These are phyloP conservation scores for Augochlorella aurata DNA, from an alignment of 2,888 invertebrate genomes.

Conservation along the genomic window DNA sequence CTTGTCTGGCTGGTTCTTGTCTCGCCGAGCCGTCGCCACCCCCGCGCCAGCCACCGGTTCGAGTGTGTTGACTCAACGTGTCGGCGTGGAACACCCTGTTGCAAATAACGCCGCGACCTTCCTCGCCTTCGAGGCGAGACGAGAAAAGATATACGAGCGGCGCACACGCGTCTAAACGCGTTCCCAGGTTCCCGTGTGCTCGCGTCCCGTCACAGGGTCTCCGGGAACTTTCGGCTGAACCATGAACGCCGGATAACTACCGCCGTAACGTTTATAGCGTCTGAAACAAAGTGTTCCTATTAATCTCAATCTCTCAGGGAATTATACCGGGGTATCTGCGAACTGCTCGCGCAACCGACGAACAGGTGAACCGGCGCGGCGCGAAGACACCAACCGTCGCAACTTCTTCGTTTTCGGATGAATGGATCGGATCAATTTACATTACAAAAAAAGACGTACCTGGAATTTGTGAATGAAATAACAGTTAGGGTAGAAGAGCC, in stretches of 20 bases:
- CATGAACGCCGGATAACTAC: constrained; percentile 19
- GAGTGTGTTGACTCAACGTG: constrained; percentile 35
- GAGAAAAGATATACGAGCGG: constrained; percentile 29
- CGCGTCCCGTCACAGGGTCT: neutral
- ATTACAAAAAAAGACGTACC: too few relatives aligned
- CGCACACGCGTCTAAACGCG: neutral
- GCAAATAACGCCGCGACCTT: constrained; percentile 56
- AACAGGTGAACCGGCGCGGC: neutral
- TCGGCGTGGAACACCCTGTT: constrained; percentile 54
- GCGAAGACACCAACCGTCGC: neutral
- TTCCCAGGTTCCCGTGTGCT: neutral
- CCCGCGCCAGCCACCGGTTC: neutral
- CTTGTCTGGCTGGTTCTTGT: neutral
- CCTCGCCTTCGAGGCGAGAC: constrained; percentile 39
- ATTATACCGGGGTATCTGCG: constrained; percentile 2
- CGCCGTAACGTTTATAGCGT: constrained; percentile 19
- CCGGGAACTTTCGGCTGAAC: constrained; percentile 14
- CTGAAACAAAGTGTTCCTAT: constrained; percentile 12
- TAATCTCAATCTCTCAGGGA: constrained; percentile 14
- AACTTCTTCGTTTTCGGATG: neutral
- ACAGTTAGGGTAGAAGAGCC: too few relatives aligned
- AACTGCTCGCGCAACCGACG: neutral
- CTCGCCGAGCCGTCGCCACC: neutral
- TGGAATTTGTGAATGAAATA: too few relatives aligned
- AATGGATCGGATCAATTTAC: too few relatives aligned